Evolutionary conservation across 2,888 invertebrate genomes (phyloP).

Genomic region (Standfussiana lucernea): DNA sequence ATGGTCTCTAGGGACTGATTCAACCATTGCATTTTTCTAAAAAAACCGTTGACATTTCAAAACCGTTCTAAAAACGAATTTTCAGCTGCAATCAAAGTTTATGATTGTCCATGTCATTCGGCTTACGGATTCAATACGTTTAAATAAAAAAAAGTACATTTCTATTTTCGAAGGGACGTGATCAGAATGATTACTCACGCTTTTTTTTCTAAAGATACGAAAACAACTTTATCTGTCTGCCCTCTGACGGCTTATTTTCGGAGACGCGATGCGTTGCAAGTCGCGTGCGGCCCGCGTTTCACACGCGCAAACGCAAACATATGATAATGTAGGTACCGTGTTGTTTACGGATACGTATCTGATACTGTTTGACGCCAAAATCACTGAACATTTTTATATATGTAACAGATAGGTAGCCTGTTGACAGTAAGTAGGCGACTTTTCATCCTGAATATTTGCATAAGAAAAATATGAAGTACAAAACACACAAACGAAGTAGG

Average conservation of each 20-base stretch:
- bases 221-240: neutral
- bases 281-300: no score
- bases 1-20: neutral
- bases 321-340: no score
- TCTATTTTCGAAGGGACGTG: slow-evolving; percentile 3
- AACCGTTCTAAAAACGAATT: slow-evolving; percentile 11
- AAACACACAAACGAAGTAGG: neutral
- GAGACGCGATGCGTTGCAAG: no score
- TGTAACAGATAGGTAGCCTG: neutral
- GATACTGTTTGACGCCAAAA: neutral
- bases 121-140: slow-evolving; percentile 9
- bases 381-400: neutral
- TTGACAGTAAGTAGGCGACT: neutral
- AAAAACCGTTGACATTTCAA: no score
- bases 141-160: slow-evolving; percentile 16
- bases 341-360: no score
- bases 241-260: neutral
- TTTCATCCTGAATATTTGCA: neutral
- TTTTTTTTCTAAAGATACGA: neutral
- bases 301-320: no score
- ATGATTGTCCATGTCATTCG: slow-evolving; percentile 11
- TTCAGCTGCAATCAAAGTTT: slow-evolving; percentile 4
- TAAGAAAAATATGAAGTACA: neutral
- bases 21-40: neutral
- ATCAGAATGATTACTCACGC: slow-evolving; percentile 5